A percentile compares a stretch with the other conserved stretches of the same genome.
Conservation (phyloP, 1,140 invertebrate genomes). For the Uloborus diversus region DNA sequence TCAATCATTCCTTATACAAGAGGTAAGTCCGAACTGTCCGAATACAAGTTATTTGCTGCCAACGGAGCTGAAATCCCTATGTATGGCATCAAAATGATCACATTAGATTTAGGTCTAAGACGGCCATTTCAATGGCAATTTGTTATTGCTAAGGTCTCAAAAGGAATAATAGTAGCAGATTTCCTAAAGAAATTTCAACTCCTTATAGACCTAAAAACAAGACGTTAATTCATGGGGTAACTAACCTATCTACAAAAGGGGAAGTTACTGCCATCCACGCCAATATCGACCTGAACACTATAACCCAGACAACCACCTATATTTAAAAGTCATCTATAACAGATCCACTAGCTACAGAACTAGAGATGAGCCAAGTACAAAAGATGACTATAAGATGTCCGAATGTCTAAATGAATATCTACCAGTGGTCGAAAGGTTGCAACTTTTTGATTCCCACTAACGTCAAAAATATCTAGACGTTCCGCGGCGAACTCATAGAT, state of each 20-base stretch:
- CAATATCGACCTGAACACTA: no score
- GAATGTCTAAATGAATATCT: no score
- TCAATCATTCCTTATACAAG: neutral
- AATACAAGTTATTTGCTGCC: conserved; percentile 2
- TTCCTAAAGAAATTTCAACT: conserved; percentile 21
- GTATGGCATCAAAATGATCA: conserved; percentile 13
- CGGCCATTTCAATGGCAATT: neutral
- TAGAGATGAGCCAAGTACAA: no score
- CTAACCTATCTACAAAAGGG: conserved; percentile 1
- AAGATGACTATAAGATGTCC: no score
- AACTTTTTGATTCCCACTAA: no score
- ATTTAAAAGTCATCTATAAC: no score
- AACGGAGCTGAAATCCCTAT: conserved; percentile 2
- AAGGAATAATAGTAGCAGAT: conserved; percentile 21
- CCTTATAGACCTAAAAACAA: conserved; percentile 15
- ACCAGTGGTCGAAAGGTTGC: no score
- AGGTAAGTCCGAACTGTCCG: neutral
- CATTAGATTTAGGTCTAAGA: conserved; percentile 11
- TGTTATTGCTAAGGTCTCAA: conserved; percentile 8
- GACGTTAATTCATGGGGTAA: neutral
- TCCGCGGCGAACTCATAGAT: no score
- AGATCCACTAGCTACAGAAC: no score
- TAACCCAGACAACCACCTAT: no score
- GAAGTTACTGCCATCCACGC: neutral
- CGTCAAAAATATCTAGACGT: no score